Conservation (phyloP, 1,140 invertebrate genomes). For the Coelopa frigida region DNA sequence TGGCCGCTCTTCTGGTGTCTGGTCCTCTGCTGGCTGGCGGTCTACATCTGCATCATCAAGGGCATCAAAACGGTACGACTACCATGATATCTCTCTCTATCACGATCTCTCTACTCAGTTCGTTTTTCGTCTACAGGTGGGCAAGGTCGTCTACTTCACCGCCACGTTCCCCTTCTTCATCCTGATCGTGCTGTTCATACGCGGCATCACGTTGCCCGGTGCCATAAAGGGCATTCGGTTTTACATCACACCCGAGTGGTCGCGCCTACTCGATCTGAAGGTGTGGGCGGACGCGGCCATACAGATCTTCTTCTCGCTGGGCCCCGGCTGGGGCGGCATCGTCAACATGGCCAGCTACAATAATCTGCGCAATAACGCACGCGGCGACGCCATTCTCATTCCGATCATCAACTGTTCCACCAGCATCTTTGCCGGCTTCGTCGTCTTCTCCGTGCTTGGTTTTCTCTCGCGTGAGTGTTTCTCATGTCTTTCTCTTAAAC, state of each 20-base stretch:
- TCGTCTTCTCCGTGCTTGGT: conserved; percentile 89
- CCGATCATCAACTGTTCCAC: conserved; percentile 77
- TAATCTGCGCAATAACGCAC: conserved; percentile 70
- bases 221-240: conserved; percentile 68
- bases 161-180: conserved; percentile 80
- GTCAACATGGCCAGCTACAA: conserved; percentile 89
- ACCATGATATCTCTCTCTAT: not conserved
- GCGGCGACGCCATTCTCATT: conserved; percentile 64
- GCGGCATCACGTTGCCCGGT: conserved; percentile 71
- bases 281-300: conserved; percentile 90
- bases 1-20: conserved; percentile 66
- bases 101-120: not conserved
- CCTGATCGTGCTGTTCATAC: conserved; percentile 61
- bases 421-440: conserved; percentile 87
- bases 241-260: conserved; percentile 79
- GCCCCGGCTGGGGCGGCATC: conserved; percentile 86
- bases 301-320: conserved; percentile 86
- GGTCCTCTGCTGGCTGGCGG: conserved; percentile 64
- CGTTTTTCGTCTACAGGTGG: conserved; percentile 22
- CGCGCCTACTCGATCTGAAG: conserved; percentile 57
- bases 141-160: conserved; percentile 75
- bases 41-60: conserved; percentile 72
- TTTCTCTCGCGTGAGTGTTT: conserved; percentile 62
- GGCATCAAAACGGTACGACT: conserved; percentile 67
- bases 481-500: not conserved